These are phyloP conservation scores for Turnix velox DNA, from an alignment of 2,113 vertebrate genomes.

Conservation along the genomic window DNA sequence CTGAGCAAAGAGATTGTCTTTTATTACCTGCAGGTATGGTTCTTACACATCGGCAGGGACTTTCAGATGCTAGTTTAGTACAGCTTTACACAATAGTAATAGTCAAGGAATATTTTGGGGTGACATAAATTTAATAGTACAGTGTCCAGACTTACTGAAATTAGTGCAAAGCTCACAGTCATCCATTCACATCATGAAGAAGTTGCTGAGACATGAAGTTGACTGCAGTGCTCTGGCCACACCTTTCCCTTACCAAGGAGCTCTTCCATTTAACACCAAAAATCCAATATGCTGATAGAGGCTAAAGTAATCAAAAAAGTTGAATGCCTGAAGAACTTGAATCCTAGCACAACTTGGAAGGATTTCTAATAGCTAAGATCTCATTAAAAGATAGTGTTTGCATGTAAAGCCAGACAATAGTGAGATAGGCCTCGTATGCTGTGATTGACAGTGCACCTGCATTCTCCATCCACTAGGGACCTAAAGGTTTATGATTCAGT, in stretches of 20 bases:
- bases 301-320: constrained; percentile 66
- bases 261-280: neutral
- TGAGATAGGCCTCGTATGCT: neutral
- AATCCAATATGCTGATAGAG: constrained; percentile 52
- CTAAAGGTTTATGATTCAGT: neutral
- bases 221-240: neutral
- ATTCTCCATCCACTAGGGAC: constrained; percentile 5
- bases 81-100: neutral
- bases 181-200: neutral
- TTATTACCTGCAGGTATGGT: neutral
- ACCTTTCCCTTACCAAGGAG: neutral
- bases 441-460: constrained; percentile 37
- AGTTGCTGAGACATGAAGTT: neutral
- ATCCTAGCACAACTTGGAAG: constrained; percentile 54
- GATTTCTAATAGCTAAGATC: constrained; percentile 80
- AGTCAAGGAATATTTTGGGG: neutral
- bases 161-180: neutral
- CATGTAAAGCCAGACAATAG: constrained; percentile 55
- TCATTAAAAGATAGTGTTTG: constrained; percentile 85
- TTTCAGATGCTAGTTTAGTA: neutral
- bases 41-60: neutral
- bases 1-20: neutral
- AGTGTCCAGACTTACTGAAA: neutral
- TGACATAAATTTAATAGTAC: neutral
- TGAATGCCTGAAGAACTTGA: constrained; percentile 62